Evolutionary conservation across 2,113 vertebrate genomes (phyloP), one percentile per base, ranked within the genome.

Genomic region (Apaloderma vittatum): DNA sequence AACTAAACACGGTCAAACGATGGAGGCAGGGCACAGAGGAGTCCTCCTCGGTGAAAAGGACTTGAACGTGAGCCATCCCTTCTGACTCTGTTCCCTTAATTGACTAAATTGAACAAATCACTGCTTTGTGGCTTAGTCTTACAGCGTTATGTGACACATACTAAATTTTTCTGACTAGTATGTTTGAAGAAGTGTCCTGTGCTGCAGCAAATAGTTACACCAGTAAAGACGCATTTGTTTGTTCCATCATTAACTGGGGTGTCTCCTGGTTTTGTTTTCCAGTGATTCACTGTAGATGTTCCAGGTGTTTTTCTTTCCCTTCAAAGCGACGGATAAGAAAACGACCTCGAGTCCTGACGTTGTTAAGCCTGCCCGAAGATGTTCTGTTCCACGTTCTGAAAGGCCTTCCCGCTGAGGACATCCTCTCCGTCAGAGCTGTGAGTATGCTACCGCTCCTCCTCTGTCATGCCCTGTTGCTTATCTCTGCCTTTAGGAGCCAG

Each of bases 321-420:
- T 95, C 98, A 5, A 98, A 98, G 86, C 98, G 99, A 89, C 98
- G 99, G 82, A 86, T 99, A 78, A 98, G 98, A 91, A 99, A 99
- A 93, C 98, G 99, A 16, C 98, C 98, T 12, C 97, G 98, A 29
- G 97, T 97, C 62, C 93, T 99, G 32, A 99, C 98, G 0, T 93
- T 99, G 79, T 92, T 99, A 92, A 99, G 97, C 48, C 98, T 99
- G 18, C 99, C 99, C 0, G 99, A 99, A 93, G 99, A 99, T 46
- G 98, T 99, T 29, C 98, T 99, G 55, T 98, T 99, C 24, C 99
- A 98, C 45, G 98, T 99, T 48, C 98, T 99, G 66, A 99, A 99
- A 85, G 99, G 98, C 84, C 99, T 99, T 36, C 99, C 99, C 49
- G 99, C 99, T 22, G 98, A 98, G 80, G 99, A 99, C 88, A 98